Base-by-base conservation (phyloP, 1,140 invertebrate genomes). In the Drosophila subobscura region DNA sequence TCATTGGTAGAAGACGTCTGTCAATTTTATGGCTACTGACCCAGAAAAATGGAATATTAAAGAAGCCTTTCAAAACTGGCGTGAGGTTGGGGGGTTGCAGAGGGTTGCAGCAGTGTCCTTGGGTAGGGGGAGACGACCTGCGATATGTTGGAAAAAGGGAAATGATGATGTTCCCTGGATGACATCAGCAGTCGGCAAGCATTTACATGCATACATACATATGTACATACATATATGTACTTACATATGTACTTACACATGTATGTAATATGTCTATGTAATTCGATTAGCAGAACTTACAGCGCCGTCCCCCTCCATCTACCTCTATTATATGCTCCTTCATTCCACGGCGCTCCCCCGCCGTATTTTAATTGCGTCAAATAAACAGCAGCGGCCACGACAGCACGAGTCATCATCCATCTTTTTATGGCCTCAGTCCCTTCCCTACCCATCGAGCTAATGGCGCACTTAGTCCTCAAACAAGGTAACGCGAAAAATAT, bases 1-100 rank as follows among this genome's bases (percentile, higher is more conserved):
- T 57, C 16, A 20, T 29, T 46, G 41, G 59, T 22, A 25, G 51
- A 75, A 68, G 57, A 53, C 59, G 74, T 77, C 83, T 79, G 75
- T 72, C 72, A 75, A 59, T 75, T 75, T 75, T 77, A 73, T 64
- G 64, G 77, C 77, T 77, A 79, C 68, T 85, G 81, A 86, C 81
- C 81, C 77, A 85, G 77, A 84, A 83, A 85, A 65, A 85, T 52
- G 63, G 64, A 72, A 55, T 72, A 79, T 76, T 84, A 58, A 85
- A 68, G 71, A 73, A 65, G 56, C 27, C 37, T 55, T 72, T 72
- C 57, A 60, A 60, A 37, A 12, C 33, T 10, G 16, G 29, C 5
- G 27, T n/a, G 12, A 37, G n/a, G n/a, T 33, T 41, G 22, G 40
- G 22, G 55, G 47, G 52, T 37, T 49, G 27, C 25, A 10, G 33